Evolutionary conservation across 2,888 invertebrate genomes (phyloP).

Genomic region (Drosophila pullipes): DNA sequence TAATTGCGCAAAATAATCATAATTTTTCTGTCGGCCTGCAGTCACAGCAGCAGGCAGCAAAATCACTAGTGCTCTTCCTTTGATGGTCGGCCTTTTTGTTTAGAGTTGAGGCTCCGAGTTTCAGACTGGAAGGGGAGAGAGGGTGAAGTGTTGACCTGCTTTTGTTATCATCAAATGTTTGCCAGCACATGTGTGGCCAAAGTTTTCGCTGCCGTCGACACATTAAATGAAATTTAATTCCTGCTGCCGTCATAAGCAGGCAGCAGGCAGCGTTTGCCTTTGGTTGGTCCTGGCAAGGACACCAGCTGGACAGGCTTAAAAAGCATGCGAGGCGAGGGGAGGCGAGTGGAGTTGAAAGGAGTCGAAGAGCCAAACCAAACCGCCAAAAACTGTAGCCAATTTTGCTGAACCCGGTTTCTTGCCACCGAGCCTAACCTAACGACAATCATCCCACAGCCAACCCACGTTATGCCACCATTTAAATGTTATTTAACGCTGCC

Average conservation of each 20-base stretch:
- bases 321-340: slow-evolving; percentile 20
- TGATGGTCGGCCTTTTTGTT: slow-evolving; percentile 36
- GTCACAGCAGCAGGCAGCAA: slow-evolving; percentile 26
- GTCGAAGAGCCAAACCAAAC: slow-evolving; percentile 28
- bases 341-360: neutral
- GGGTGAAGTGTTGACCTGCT: slow-evolving; percentile 59
- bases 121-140: neutral
- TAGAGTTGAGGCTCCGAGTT: neutral
- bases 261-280: slow-evolving; percentile 18
- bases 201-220: slow-evolving; percentile 69
- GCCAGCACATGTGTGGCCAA: slow-evolving; percentile 69
- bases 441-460: neutral
- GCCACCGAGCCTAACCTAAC: slow-evolving; percentile 12
- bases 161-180: slow-evolving; percentile 75
- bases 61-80: slow-evolving; percentile 12
- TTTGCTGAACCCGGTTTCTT: slow-evolving; percentile 58
- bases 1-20: slow-evolving; percentile 75
- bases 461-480: slow-evolving; percentile 57
- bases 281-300: slow-evolving; percentile 17
- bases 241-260: slow-evolving; percentile 76
- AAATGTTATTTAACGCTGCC: slow-evolving; percentile 76
- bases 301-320: slow-evolving; percentile 70
- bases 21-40: slow-evolving; percentile 56
- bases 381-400: slow-evolving; percentile 65
- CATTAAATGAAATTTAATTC: slow-evolving; percentile 81